Evolutionary conservation across 2,888 invertebrate genomes (phyloP), one percentile per base, ranked within the genome.

Genomic region (Octonoba sinensis): DNA sequence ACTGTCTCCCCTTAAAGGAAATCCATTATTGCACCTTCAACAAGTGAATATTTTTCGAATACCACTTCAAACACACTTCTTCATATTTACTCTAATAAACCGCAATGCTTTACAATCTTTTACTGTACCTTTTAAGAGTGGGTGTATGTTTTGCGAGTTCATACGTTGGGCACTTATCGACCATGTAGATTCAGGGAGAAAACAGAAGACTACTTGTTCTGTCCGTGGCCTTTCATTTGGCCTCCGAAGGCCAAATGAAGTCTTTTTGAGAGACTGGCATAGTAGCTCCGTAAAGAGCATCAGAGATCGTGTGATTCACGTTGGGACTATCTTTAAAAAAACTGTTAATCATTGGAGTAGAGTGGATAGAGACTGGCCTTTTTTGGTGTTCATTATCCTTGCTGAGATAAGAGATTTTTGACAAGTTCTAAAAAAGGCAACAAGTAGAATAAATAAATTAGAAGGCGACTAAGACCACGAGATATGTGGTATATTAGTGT

Each of bases 161-260:
- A 46, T 51, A 49, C 54, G 20, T 67, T 71, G 18, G 65, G 62
- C 66, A 79, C 79, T 79, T 79, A 73, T 73, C 67, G 56, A 22
- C 62, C 56, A 22, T 73, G 73, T 65, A 79, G 79, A 73, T 79
- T 79, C 24, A 24, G 13, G 12, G 1, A 6, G 27, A 56, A 59
- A 44, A 73, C 62, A 79, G 54, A 77, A 49, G 27, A 22, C 18
- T 36, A 56, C 62, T 79, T 76, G 76, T 73, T 67, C 51, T 22
- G 22, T 18, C 22, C 44, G 47, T 77, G 77, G 70, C 77, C 77
- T 77, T 71, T 75, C 36, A 49, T 67, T 75, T 75, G 66, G 66
- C 59, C 66, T 60, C 66, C 70, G 79, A 79, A 79, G 79, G 79
- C 73, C 79, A 73, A 79, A 73, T 44, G 44, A 46, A 79, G 73